Evolutionary conservation across 2,797 vertebrate genomes (phyloP), one percentile per base, ranked within the genome.

Genomic region (Anomalospiza imberbis): DNA sequence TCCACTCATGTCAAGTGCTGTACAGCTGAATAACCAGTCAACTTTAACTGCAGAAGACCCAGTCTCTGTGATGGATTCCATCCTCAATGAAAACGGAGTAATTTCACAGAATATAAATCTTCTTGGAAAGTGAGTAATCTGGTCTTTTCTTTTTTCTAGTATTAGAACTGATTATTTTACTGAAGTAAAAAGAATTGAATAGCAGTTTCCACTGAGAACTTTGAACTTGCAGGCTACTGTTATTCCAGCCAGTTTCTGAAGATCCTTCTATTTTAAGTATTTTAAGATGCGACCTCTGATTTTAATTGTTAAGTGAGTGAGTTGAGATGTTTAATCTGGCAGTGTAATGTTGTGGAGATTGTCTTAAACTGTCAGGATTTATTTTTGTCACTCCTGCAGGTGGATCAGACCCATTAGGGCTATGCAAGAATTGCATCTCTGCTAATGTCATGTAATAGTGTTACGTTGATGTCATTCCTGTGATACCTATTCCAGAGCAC

Each of bases 21-120:
- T 99, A 60, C 99, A 98, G 95, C 97, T 99, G 80, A 99, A 99
- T 86, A 98, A 97, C 76, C 96, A 98, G 31, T 98, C 98, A 2
- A 70, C 89, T 34, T 97, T 98, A 82, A 98, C 97, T 84, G 95
- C 98, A 75, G 99, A 99, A 96, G 99, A 99, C 89, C 99, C 99
- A 0, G 97, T 99, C 38, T 99, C 99, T 73, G 98, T 99, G 98
- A 99, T 99, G 99, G 99, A 99, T 97, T 99, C 99, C 74, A 99
- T 99, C 96, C 98, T 99, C 76, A 99, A 96, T 47, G 99, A 99
- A 90, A 99, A 98, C 25, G 98, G 98, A 67, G 98, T 98, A 5
- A 98, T 99, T 94, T 98, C 98, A 55, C 99, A 99, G 94, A 99
- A 99, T 90, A 99, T 99, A 91, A 99, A 98, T 96, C 98, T 99